phyloP scores from a whole-genome alignment of 2,113 vertebrate genomes.

The Xiphophorus hellerii region DNA sequence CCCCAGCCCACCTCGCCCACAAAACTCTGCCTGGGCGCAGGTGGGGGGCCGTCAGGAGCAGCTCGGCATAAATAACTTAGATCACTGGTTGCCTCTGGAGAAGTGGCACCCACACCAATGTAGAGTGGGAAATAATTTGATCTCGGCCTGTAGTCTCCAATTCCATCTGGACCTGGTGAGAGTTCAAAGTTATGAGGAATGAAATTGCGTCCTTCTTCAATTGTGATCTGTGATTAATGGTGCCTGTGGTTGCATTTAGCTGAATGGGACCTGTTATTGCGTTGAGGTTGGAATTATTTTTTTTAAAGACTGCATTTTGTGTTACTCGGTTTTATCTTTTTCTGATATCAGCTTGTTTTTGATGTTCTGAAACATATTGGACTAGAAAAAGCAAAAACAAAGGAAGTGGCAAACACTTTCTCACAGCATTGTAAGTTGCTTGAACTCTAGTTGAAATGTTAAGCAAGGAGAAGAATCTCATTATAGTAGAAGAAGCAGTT shows the following conservation, averaged over 20 bases:
- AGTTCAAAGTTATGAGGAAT: conserved; percentile 3
- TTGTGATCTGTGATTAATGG: background rate
- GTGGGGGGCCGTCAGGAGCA: conserved; percentile 9
- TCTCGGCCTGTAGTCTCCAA: conserved; percentile 76
- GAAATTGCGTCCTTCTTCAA: background rate
- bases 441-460: too few species aligned
- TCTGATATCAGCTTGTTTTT: background rate
- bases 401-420: background rate
- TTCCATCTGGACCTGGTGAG: conserved; percentile 79
- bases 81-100: conserved; percentile 72
- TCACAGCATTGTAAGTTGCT: too few species aligned
- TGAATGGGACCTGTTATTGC: background rate
- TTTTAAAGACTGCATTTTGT: too few species aligned
- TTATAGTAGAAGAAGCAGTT: too few species aligned
- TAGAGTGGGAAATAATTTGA: conserved; percentile 57
- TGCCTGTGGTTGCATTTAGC: background rate
- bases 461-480: too few species aligned
- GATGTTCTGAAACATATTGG: background rate
- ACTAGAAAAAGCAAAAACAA: background rate
- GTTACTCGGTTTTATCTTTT: background rate
- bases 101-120: conserved; percentile 61
- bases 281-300: too few species aligned
- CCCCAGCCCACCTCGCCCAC: conserved; percentile 81
- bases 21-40: conserved; percentile 45
- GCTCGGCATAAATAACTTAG: conserved; percentile 73